A percentile compares a stretch with the other conserved stretches of the same genome.
These are phyloP conservation scores for Eristalis pertinax DNA, from an alignment of 2,888 invertebrate genomes.

Conservation along the genomic window DNA sequence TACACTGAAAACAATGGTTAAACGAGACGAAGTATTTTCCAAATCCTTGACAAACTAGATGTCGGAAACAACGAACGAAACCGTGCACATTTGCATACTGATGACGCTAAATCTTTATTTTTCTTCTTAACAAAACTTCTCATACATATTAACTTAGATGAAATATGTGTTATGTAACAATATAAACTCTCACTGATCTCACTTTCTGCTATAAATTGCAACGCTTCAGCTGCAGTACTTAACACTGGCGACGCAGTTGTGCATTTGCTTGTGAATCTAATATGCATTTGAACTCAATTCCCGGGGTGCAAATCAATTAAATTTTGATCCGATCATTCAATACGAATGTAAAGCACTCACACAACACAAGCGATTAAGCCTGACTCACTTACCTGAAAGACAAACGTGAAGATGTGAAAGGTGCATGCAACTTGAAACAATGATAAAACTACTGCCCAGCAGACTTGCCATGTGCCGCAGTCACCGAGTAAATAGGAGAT, in stretches of 20 bases:
- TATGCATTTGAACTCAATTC: not conserved
- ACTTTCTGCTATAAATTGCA: not conserved
- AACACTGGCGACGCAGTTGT: not conserved
- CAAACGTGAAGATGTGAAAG: constrained; percentile 85
- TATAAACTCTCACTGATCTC: not conserved
- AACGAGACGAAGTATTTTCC: too few relatives aligned
- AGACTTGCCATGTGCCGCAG: constrained; percentile 84
- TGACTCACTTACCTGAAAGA: constrained; percentile 82
- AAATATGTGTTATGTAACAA: too few relatives aligned
- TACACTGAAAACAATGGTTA: too few relatives aligned
- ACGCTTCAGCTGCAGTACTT: not conserved
- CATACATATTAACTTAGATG: too few relatives aligned
- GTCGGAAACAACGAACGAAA: too few relatives aligned
- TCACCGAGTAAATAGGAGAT: constrained; percentile 83
- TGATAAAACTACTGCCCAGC: constrained; percentile 83
- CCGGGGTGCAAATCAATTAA: not conserved
- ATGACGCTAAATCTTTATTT: too few relatives aligned
- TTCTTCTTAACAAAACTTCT: too few relatives aligned
- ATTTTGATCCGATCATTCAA: not conserved
- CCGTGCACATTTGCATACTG: too few relatives aligned
- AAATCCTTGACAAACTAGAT: too few relatives aligned
- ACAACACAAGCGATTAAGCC: constrained; percentile 14
- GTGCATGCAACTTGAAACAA: constrained; percentile 85
- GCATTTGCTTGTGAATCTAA: not conserved
- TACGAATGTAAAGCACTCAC: not conserved